phyloP scores from a whole-genome alignment of 2,797 vertebrate species.

The Pangasius mekongensis region DNA sequence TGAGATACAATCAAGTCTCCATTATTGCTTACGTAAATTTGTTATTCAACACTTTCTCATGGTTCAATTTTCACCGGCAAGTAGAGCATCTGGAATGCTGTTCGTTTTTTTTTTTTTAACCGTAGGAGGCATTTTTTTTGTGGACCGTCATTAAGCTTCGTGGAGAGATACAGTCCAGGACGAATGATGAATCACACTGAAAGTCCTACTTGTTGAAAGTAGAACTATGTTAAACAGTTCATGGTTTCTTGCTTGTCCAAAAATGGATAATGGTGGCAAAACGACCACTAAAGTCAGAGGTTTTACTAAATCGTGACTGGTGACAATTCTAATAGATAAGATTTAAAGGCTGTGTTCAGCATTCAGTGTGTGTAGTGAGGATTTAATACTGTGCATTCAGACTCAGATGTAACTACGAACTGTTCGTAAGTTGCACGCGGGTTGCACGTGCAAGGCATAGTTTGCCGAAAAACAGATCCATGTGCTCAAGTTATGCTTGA shows the following conservation, averaged over 20 bases:
- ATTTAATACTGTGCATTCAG: background rate
- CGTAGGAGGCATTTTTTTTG: background rate
- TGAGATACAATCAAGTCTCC: slow-evolving; percentile 28
- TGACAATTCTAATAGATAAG: background rate
- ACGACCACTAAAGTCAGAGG: background rate
- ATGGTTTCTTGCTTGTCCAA: background rate
- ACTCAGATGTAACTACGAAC: background rate
- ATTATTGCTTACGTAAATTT: slow-evolving; percentile 16
- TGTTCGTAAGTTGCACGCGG: background rate
- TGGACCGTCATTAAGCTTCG: background rate
- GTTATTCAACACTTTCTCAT: slow-evolving; percentile 10
- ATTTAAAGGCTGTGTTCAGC: background rate
- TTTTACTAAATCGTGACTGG: background rate
- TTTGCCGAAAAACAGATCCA: too few species aligned
- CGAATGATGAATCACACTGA: background rate
- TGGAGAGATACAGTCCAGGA: background rate
- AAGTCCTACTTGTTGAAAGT: background rate
- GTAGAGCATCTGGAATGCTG: background rate
- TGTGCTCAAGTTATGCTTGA: too few species aligned
- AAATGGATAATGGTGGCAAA: background rate
- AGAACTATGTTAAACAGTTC: background rate
- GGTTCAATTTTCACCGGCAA: background rate
- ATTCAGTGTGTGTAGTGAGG: background rate
- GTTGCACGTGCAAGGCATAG: background rate
- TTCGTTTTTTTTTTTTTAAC: background rate